Evolutionary conservation across 2,888 invertebrate genomes (phyloP).

Genomic region (Carpatolechia fugitivella): DNA sequence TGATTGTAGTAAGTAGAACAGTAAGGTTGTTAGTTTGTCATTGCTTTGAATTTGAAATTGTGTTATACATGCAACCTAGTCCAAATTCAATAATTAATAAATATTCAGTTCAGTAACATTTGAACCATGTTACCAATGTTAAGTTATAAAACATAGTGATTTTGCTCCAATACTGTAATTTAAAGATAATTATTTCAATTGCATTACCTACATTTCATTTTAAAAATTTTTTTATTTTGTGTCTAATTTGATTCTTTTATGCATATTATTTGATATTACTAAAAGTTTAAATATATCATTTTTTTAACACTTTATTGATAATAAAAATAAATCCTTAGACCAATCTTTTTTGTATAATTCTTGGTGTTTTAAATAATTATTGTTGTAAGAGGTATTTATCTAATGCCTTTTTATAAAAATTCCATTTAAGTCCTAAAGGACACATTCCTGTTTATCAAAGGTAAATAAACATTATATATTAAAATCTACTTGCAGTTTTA

Average conservation of each 20-base stretch:
- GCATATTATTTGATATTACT: neutral
- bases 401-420: conserved; percentile 29
- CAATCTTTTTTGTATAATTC: neutral
- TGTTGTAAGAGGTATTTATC: neutral
- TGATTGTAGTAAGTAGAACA: neutral
- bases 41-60: conserved; percentile 2
- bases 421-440: conserved; percentile 51
- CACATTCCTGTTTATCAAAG: conserved; percentile 54
- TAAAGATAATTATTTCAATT: neutral
- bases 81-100: neutral
- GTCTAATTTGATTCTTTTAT: neutral
- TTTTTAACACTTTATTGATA: too few relatives aligned
- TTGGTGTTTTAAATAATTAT: neutral
- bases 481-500: conserved; percentile 20
- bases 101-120: neutral
- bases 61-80: neutral
- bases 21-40: neutral
- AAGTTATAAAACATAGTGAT: neutral
- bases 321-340: neutral
- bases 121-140: conserved; percentile 1
- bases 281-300: too few relatives aligned
- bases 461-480: conserved; percentile 29
- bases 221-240: neutral
- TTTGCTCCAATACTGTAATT: neutral
- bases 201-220: too few relatives aligned